Evolutionary conservation across 2,888 invertebrate species (phyloP).

Genomic region (Crossocerus cetratus): DNA sequence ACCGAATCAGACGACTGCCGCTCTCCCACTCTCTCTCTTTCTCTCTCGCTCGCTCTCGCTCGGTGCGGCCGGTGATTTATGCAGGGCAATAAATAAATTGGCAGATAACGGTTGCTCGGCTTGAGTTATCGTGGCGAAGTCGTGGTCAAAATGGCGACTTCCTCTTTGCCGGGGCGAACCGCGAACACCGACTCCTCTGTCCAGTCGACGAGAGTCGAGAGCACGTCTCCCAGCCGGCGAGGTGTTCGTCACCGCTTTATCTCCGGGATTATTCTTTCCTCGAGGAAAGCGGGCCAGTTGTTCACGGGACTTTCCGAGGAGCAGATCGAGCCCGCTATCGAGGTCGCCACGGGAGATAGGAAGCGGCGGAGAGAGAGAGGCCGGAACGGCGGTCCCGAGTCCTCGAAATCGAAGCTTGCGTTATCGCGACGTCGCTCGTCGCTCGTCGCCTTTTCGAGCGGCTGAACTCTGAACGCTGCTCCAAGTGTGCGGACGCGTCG

Average conservation of each 20-base stretch:
- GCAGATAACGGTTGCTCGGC: conserved; percentile 54
- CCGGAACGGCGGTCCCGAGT: too few relatives aligned
- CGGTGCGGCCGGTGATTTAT: conserved; percentile 53
- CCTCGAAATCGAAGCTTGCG: neutral
- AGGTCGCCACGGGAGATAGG: neutral
- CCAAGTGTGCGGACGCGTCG: neutral
- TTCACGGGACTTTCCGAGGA: neutral
- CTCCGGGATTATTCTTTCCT: neutral
- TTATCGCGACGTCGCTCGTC: neutral
- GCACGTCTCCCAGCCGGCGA: neutral
- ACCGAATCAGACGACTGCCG: too few relatives aligned
- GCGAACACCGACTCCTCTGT: neutral
- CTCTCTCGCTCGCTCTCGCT: neutral
- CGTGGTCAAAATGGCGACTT: conserved; percentile 61
- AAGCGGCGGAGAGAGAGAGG: too few relatives aligned
- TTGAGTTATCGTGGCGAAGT: conserved; percentile 50
- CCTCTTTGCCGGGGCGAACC: conserved; percentile 51
- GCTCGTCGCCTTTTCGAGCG: neutral
- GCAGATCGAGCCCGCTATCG: neutral
- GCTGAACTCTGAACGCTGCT: neutral
- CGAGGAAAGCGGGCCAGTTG: neutral
- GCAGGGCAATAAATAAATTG: conserved; percentile 63
- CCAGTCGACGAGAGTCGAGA: neutral
- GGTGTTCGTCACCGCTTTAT: neutral
- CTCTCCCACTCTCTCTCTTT: neutral